Conservation (phyloP, 2,888 invertebrate genomes). For the Creontiades dilutus region DNA sequence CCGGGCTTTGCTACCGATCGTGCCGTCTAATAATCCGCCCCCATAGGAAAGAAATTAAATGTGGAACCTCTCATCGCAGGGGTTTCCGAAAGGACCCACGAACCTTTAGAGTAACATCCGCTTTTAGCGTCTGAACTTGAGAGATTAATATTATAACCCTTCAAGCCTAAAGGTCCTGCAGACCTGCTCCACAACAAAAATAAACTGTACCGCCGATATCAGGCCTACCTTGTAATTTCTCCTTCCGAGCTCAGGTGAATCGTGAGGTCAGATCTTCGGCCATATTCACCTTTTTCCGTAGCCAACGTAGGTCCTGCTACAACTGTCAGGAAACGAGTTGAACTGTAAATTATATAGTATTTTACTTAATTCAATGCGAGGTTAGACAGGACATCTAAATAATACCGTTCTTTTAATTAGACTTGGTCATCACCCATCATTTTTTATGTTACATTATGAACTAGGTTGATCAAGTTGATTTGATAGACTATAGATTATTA, state of each 20-base stretch:
- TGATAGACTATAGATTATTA: too few species aligned
- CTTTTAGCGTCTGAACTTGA: conserved; percentile 47
- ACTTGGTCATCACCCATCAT: too few species aligned
- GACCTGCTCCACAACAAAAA: conserved; percentile 24
- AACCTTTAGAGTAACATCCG: conserved; percentile 28
- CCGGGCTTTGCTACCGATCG: conserved; percentile 46
- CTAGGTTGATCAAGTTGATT: too few species aligned
- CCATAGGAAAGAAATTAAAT: conserved; percentile 57
- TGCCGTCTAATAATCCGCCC: conserved; percentile 47
- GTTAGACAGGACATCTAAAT: too few species aligned
- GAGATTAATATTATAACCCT: conserved; percentile 54
- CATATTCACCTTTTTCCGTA: conserved; percentile 22
- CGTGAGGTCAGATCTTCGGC: conserved; percentile 30
- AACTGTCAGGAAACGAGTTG: neutral
- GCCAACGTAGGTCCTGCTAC: neutral
- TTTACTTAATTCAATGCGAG: too few species aligned
- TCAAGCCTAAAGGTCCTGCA: conserved; percentile 38
- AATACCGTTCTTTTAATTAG: too few species aligned
- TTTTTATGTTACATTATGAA: too few species aligned
- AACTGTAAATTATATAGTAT: neutral
- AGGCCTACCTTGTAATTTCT: conserved; percentile 50
- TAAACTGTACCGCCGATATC: conserved; percentile 37
- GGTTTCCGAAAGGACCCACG: conserved; percentile 23
- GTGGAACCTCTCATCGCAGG: conserved; percentile 51
- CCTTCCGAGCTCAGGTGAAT: conserved; percentile 31